Conservation (phyloP, 1,140 invertebrate species). For the Drosophila arawakana region DNA sequence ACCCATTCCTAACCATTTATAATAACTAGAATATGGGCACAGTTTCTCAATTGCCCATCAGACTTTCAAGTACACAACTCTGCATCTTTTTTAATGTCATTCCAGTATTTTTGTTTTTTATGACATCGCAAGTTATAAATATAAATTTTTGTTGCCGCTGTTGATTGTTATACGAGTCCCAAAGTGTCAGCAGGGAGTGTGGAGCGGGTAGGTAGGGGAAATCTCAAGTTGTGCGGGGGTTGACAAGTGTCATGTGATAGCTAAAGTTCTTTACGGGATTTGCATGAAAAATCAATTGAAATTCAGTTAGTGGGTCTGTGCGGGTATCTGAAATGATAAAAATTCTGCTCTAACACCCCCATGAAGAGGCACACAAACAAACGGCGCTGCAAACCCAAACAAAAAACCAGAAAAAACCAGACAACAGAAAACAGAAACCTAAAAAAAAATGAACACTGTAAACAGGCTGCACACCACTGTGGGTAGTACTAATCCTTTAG, state of each 20-base stretch:
- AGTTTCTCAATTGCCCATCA: constrained; percentile 47
- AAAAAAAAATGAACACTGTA: constrained; percentile 16
- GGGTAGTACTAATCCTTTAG: constrained; percentile 32
- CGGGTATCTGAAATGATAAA: constrained; percentile 25
- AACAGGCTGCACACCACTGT: constrained; percentile 28
- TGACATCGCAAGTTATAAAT: constrained; percentile 68
- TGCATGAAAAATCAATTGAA: constrained; percentile 58
- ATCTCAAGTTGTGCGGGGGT: constrained; percentile 13
- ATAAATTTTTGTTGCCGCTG: constrained; percentile 60
- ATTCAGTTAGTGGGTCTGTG: constrained; percentile 42
- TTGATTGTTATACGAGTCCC: constrained; percentile 71
- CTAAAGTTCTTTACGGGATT: constrained; percentile 34
- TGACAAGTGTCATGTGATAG: constrained; percentile 58
- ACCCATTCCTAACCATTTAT: constrained; percentile 27
- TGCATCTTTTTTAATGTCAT: constrained; percentile 33
- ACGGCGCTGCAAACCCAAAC: constrained; percentile 46
- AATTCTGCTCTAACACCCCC: constrained; percentile 11
- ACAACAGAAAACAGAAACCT: no score
- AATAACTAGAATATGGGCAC: constrained; percentile 35
- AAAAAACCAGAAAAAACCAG: constrained; percentile 4
- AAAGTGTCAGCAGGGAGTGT: constrained; percentile 4
- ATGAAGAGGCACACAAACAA: constrained; percentile 55
- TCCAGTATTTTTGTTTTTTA: constrained; percentile 60
- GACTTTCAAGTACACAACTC: constrained; percentile 33
- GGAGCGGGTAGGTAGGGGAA: neutral